Conservation (phyloP, 2,113 vertebrate species). For the Candoia aspera region DNA sequence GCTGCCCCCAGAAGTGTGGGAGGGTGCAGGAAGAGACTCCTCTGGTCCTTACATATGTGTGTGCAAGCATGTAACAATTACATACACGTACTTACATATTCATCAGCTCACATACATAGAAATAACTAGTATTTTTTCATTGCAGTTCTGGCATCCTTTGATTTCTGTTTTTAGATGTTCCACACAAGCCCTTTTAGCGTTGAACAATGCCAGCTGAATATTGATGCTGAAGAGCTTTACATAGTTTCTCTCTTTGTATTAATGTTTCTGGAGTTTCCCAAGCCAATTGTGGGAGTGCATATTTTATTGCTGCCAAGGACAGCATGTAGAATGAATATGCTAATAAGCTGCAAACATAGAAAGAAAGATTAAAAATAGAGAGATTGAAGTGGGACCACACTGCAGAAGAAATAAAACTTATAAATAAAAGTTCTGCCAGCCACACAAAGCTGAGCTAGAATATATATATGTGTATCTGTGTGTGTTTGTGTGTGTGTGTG, state of each 20-base stretch:
- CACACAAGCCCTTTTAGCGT: slow-evolving; percentile 40
- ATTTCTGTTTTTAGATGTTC: neutral
- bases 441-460: slow-evolving; percentile 8
- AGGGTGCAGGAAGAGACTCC: neutral
- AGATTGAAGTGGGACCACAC: slow-evolving; percentile 14
- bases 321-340: slow-evolving; percentile 51
- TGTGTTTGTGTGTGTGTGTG: no score
- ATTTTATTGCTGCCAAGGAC: slow-evolving; percentile 51
- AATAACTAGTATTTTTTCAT: neutral
- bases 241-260: slow-evolving; percentile 25
- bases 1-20: neutral
- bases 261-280: slow-evolving; percentile 47
- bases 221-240: slow-evolving; percentile 49
- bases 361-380: neutral
- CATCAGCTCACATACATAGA: neutral
- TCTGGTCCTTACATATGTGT: neutral
- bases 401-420: slow-evolving; percentile 17
- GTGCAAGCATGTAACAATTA: neutral
- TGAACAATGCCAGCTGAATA: slow-evolving; percentile 40
- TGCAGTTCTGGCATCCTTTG: neutral
- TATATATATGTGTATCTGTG: no score
- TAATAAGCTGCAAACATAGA: slow-evolving; percentile 15
- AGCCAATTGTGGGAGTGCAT: slow-evolving; percentile 50
- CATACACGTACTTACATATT: neutral
- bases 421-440: neutral